These are phyloP conservation scores for Eristalinus sepulchralis DNA, from an alignment of 2,888 invertebrate species.

Conservation along the genomic window DNA sequence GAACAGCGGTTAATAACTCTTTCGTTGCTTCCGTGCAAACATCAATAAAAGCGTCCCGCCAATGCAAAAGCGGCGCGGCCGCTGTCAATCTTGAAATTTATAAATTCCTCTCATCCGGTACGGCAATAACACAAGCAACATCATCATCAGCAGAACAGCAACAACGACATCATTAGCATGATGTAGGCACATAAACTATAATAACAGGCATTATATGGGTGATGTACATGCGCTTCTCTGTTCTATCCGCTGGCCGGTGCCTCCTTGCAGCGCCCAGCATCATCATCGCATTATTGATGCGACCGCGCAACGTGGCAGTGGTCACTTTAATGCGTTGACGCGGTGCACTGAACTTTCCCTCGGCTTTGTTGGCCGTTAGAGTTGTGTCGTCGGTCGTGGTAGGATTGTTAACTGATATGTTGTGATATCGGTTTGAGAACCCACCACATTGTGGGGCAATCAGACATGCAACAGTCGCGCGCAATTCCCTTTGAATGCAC, in stretches of 20 bases:
- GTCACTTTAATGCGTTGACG: slow-evolving; percentile 65
- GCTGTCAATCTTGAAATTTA: slow-evolving; percentile 67
- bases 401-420: slow-evolving; percentile 63
- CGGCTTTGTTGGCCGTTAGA: slow-evolving; percentile 58
- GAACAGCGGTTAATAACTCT: slow-evolving; percentile 41
- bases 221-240: slow-evolving; percentile 58
- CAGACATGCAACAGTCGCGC: slow-evolving; percentile 47
- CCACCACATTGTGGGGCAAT: slow-evolving; percentile 41
- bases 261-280: slow-evolving; percentile 58
- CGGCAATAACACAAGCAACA: slow-evolving; percentile 38
- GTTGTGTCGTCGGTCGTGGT: slow-evolving; percentile 7
- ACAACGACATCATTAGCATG: slow-evolving; percentile 65
- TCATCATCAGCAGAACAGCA: slow-evolving; percentile 39
- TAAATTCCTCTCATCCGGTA: slow-evolving; percentile 70
- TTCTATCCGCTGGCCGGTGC: slow-evolving; percentile 46
- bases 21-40: slow-evolving; percentile 58
- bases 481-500: slow-evolving; percentile 45
- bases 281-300: slow-evolving; percentile 51
- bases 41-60: slow-evolving; percentile 54
- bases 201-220: slow-evolving; percentile 68
- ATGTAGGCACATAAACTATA: slow-evolving; percentile 69
- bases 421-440: slow-evolving; percentile 65
- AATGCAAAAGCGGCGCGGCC: slow-evolving; percentile 58
- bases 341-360: slow-evolving; percentile 69
- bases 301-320: slow-evolving; percentile 42